Conservation (phyloP, 2,888 invertebrate genomes). For the Aethes cnicana region DNA sequence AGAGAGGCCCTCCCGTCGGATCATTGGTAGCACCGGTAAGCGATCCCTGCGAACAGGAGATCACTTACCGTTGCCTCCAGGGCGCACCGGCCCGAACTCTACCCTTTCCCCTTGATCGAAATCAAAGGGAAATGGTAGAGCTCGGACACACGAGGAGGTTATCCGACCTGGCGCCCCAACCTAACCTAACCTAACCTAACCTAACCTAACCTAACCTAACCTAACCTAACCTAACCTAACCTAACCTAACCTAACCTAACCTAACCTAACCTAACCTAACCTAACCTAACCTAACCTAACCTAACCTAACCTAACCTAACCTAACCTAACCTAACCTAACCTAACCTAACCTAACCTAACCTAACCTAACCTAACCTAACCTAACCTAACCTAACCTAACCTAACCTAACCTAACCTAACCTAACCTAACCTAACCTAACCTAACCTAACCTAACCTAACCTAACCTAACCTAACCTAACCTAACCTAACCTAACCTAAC, state of each 20-base stretch:
- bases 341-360: constrained; percentile 3
- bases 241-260: constrained; percentile 3
- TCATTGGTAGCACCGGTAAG: too few species aligned
- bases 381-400: not conserved
- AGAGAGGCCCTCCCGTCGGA: too few species aligned
- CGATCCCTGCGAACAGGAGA: too few species aligned
- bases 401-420: not conserved
- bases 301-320: constrained; percentile 3
- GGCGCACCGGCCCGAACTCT: too few species aligned
- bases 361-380: constrained; percentile 3
- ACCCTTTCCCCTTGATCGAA: too few species aligned
- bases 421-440: constrained; percentile 3
- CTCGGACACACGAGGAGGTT: too few species aligned
- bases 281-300: constrained; percentile 3
- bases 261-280: constrained; percentile 3
- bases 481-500: constrained; percentile 3
- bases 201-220: not conserved
- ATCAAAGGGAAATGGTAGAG: too few species aligned
- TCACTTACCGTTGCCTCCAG: too few species aligned
- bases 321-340: constrained; percentile 3
- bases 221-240: constrained; percentile 1
- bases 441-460: constrained; percentile 3
- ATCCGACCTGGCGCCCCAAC: not conserved
- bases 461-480: constrained; percentile 3
- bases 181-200: not conserved